Base-by-base conservation (phyloP, 2,888 invertebrate genomes). In the Nemapogon koenigi region DNA sequence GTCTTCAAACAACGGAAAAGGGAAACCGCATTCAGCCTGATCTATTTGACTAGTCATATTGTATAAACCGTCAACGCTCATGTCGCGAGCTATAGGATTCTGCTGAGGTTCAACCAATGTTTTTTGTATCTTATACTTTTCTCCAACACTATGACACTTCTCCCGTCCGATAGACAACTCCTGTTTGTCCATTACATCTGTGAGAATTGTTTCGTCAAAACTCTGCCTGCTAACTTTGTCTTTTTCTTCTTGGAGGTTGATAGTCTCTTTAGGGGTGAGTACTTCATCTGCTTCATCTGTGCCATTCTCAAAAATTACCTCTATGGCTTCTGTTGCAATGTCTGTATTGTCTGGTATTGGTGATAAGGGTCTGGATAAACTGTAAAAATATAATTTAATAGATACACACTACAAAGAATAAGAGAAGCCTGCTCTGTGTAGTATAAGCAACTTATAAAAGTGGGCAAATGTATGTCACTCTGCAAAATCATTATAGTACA, bases 1-100 rank as follows among this genome's bases (percentile, higher is more conserved):
- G 72, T 94, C 90, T 22, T 89, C 87, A 68, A 95, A 97, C 39
- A 97, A 81, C 32, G 86, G 83, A 22, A 97, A 70, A 0, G 97
- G 98, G 50, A 97, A 86, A 8, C 96, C 96, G 65, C 91, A 95
- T 37, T 88, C 84, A 53, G 87, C 71, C 38, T 84, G 82, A 57
- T 84, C 84, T 40, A 90, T 72, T 50, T 87, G 86, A 18, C 86
- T 84, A 1, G 82, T 83, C 53, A 89, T 73, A 53, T 82, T 86
- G 44, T 83, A 84, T 28, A 86, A 75, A 15, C 79, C 79, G 47
- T 80, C 80, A 1, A 80, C 75, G 49, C 89, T 90, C 51, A 86
- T 83, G 47, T 91, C 90, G 38, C 90, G 80, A 0, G 86, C 84
- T 62, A 90, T 75, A 2, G 78, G 79, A 48, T 76, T 76, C 41